phyloP scores from a whole-genome alignment of 2,888 invertebrate genomes.

The Conomelus anceps region DNA sequence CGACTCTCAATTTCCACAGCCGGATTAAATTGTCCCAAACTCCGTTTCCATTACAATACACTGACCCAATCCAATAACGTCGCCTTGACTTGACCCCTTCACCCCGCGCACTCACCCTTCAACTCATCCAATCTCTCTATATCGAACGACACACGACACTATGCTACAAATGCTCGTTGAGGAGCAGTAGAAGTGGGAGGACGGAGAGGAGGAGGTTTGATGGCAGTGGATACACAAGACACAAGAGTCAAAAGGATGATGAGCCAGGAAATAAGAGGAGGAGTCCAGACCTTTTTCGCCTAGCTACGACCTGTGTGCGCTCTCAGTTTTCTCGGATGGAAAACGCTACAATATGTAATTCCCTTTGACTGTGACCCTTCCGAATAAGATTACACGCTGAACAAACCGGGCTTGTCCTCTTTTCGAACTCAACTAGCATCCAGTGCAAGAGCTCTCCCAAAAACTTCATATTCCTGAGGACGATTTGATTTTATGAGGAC shows the following conservation, averaged over 20 bases:
- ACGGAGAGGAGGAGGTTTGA: not conserved
- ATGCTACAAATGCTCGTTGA: not conserved
- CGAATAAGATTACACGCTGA: not conserved
- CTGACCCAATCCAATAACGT: slow-evolving; percentile 9
- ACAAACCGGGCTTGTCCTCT: not conserved
- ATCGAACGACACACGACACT: not conserved
- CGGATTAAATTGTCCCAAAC: slow-evolving; percentile 13
- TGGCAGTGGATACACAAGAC: not conserved
- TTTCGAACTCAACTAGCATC: not conserved
- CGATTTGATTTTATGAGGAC: not conserved
- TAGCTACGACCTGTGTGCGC: not conserved
- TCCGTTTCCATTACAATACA: slow-evolving; percentile 14
- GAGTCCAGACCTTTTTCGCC: not conserved
- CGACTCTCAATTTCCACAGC: slow-evolving; percentile 10
- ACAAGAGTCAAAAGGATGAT: not conserved
- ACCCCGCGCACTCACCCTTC: not conserved
- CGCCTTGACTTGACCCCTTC: not conserved
- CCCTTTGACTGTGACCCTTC: not conserved
- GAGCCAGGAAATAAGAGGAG: not conserved
- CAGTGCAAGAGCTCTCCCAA: not conserved
- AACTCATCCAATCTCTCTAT: not conserved
- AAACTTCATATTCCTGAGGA: not conserved
- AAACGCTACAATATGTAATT: not conserved
- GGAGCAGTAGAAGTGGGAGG: too few relatives aligned
- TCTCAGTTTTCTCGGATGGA: not conserved